Evolutionary conservation across 2,797 vertebrate genomes (phyloP).

Genomic region (Argyrosomus regius): DNA sequence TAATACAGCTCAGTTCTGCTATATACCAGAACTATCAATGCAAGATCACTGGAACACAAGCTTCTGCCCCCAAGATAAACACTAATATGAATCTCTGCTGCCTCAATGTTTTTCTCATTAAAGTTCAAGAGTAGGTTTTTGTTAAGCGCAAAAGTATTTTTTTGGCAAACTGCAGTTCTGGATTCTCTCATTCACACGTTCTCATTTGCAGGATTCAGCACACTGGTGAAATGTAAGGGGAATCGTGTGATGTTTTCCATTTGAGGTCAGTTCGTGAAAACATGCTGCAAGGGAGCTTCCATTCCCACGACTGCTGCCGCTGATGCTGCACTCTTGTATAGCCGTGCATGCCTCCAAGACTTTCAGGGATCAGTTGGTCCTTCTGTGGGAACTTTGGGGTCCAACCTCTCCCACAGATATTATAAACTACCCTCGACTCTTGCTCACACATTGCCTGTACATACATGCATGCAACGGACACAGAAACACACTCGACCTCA

Average conservation of each 20-base stretch:
- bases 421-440: constrained; percentile 39
- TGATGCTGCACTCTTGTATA: constrained; percentile 55
- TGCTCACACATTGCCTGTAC: constrained; percentile 17
- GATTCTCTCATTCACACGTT: constrained; percentile 33
- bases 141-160: constrained; percentile 18
- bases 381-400: constrained; percentile 71
- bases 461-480: constrained; percentile 28
- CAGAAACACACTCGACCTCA: constrained; percentile 37
- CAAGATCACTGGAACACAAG: constrained; percentile 37
- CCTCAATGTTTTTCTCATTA: constrained; percentile 57
- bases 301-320: constrained; percentile 57
- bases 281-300: constrained; percentile 32
- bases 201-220: constrained; percentile 42
- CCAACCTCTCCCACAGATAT: constrained; percentile 71
- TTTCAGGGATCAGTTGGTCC: constrained; percentile 42
- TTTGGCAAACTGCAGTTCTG: constrained; percentile 10
- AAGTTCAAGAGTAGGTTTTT: constrained; percentile 35
- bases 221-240: constrained; percentile 21
- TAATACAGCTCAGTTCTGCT: constrained; percentile 26
- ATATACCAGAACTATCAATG: constrained; percentile 16
- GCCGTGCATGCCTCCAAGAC: constrained; percentile 33
- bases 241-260: constrained; percentile 38
- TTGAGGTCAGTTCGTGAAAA: constrained; percentile 37
- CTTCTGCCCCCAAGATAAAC: constrained; percentile 46
- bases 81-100: constrained; percentile 40